A percentile compares a stretch with the other conserved stretches of the same genome.
Conservation (phyloP, 2,797 vertebrate genomes). For the Gambusia yucatana region DNA sequence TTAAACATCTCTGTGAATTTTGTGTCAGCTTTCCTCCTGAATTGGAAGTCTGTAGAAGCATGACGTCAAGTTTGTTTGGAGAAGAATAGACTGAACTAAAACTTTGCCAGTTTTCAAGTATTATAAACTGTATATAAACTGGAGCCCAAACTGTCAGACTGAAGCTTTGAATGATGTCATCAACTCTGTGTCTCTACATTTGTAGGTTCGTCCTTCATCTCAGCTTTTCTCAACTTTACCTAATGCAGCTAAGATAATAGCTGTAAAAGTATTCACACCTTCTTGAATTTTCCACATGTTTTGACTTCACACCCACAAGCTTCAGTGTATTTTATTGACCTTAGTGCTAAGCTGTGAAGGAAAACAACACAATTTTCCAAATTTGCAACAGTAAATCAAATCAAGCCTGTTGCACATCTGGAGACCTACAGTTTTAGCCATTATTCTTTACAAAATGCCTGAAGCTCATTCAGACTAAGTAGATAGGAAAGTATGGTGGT, state of each 20-base stretch:
- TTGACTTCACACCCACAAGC: neutral
- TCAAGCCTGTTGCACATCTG: neutral
- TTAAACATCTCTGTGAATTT: slow-evolving; percentile 21
- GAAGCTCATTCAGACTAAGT: neutral
- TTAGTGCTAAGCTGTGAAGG: neutral
- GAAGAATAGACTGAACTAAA: slow-evolving; percentile 3
- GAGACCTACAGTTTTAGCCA: neutral
- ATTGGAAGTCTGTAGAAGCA: slow-evolving; percentile 38
- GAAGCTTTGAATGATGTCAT: neutral
- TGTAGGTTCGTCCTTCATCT: neutral
- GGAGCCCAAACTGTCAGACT: neutral
- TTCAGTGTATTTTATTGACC: neutral
- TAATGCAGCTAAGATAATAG: too few species aligned
- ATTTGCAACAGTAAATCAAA: neutral
- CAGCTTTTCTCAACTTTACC: neutral
- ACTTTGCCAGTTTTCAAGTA: slow-evolving; percentile 6
- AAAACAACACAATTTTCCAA: neutral
- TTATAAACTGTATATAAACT: slow-evolving; percentile 1
- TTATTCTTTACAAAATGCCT: neutral
- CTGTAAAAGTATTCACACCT: neutral
- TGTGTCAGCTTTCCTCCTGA: slow-evolving; percentile 21
- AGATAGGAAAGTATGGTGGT: neutral
- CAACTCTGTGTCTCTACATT: neutral
- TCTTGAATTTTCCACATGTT: neutral
- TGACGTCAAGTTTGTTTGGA: slow-evolving; percentile 24